These are phyloP conservation scores for Athene noctua DNA, from an alignment of 2,113 vertebrate species.

Conservation along the genomic window DNA sequence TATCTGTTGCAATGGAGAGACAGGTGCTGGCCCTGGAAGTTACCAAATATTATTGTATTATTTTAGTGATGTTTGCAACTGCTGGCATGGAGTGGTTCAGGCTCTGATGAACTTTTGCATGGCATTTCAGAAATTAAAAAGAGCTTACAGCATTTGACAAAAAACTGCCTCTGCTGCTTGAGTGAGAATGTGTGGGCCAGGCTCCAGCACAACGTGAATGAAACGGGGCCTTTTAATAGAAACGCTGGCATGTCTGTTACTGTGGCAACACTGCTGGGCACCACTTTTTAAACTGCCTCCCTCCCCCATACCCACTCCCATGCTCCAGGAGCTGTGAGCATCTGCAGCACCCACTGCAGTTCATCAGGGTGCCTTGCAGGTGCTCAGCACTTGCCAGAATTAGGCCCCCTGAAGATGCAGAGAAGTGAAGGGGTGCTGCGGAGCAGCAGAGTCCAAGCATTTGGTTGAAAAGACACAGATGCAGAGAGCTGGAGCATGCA, in stretches of 20 bases:
- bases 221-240: slow-evolving; percentile 44
- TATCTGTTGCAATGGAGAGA: neutral
- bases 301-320: neutral
- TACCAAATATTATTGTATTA: neutral
- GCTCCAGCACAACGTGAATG: slow-evolving; percentile 22
- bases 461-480: neutral
- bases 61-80: neutral
- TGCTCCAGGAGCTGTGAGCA: neutral
- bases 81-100: neutral
- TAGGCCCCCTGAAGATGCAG: neutral
- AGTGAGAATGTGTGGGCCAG: slow-evolving; percentile 30
- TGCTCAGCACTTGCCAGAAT: neutral
- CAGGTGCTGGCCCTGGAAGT: neutral
- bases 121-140: neutral
- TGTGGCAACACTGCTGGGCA: slow-evolving; percentile 63
- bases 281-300: neutral
- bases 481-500: rapidly evolving
- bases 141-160: neutral
- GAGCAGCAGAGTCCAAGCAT: neutral
- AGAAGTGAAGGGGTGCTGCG: neutral
- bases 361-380: neutral
- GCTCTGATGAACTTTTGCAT: neutral
- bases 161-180: neutral
- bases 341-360: neutral
- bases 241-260: slow-evolving; percentile 45